phyloP scores from a whole-genome alignment of 1,140 invertebrate species.

The Megathymus violae region DNA sequence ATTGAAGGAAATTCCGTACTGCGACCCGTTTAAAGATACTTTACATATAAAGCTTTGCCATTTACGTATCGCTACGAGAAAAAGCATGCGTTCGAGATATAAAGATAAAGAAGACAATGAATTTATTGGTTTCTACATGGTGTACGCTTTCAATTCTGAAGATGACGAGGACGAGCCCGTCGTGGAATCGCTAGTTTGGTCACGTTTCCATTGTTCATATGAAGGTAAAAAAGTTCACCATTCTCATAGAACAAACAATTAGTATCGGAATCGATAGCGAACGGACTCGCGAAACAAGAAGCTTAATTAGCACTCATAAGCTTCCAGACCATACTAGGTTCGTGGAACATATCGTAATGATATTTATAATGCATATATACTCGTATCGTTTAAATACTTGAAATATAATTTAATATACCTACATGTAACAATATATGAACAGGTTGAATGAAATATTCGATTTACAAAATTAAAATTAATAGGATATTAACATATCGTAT shows the following conservation, averaged over 20 bases:
- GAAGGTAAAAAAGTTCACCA: slow-evolving; percentile 69
- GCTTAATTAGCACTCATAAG: slow-evolving; percentile 78
- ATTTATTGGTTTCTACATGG: slow-evolving; percentile 46
- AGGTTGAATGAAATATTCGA: no score
- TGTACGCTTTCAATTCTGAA: slow-evolving; percentile 38
- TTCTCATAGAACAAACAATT: slow-evolving; percentile 72
- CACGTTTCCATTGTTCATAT: slow-evolving; percentile 79
- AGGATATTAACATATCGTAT: no score
- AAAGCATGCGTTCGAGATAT: slow-evolving; percentile 35
- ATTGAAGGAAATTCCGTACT: slow-evolving; percentile 48
- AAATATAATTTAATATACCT: no score
- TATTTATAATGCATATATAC: no score
- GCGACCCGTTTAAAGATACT: slow-evolving; percentile 46
- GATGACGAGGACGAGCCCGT: slow-evolving; percentile 35
- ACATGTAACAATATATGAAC: no score
- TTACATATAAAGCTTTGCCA: slow-evolving; percentile 47
- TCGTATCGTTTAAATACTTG: no score
- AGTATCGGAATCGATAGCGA: slow-evolving; percentile 65
- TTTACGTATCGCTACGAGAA: slow-evolving; percentile 55
- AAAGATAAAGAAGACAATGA: no score
- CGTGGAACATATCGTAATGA: slow-evolving; percentile 19
- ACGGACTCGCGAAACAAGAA: slow-evolving; percentile 68
- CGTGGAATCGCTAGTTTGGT: slow-evolving; percentile 68
- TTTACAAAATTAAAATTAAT: no score
- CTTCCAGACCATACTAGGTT: slow-evolving; percentile 31